Conservation (phyloP, 2,888 invertebrate species). For the Cosmopolites sordidus region DNA sequence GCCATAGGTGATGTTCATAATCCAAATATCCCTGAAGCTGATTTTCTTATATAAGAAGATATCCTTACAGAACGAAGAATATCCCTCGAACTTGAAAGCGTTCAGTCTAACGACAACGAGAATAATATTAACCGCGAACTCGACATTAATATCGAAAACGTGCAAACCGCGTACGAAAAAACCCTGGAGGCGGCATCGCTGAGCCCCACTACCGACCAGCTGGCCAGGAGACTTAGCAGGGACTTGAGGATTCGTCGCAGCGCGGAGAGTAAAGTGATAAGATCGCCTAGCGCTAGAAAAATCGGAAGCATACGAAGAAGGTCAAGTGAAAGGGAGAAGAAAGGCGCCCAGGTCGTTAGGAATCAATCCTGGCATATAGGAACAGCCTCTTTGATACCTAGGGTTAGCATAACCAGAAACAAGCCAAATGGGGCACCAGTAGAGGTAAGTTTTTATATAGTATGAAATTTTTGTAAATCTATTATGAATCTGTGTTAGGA, state of each 20-base stretch:
- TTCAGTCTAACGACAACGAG: conserved; percentile 30
- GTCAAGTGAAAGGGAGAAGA: conserved; percentile 57
- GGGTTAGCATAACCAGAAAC: conserved; percentile 53
- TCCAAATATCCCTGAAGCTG: no score
- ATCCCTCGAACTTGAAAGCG: conserved; percentile 42
- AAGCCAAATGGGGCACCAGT: conserved; percentile 29
- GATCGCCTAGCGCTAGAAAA: conserved; percentile 75
- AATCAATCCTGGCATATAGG: conserved; percentile 63
- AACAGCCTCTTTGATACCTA: conserved; percentile 41
- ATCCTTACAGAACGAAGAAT: conserved; percentile 30
- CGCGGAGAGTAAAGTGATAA: conserved; percentile 63
- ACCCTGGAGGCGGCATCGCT: conserved; percentile 66
- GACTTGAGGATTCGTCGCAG: conserved; percentile 71
- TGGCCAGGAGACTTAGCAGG: conserved; percentile 66
- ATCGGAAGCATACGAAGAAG: conserved; percentile 70
- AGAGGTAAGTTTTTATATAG: no score
- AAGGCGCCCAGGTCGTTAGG: conserved; percentile 51
- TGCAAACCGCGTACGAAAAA: conserved; percentile 69
- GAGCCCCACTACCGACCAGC: conserved; percentile 62
- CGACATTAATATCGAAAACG: conserved; percentile 51
- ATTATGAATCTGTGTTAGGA: not conserved
- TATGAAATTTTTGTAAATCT: no score
- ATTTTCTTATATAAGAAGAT: no score
- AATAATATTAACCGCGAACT: conserved; percentile 44
- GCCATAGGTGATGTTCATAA: conserved; percentile 52